A percentile compares a stretch with the other conserved stretches of the same genome.
Conservation (phyloP, 2,113 vertebrate genomes). For the Oreochromis spilurus region DNA sequence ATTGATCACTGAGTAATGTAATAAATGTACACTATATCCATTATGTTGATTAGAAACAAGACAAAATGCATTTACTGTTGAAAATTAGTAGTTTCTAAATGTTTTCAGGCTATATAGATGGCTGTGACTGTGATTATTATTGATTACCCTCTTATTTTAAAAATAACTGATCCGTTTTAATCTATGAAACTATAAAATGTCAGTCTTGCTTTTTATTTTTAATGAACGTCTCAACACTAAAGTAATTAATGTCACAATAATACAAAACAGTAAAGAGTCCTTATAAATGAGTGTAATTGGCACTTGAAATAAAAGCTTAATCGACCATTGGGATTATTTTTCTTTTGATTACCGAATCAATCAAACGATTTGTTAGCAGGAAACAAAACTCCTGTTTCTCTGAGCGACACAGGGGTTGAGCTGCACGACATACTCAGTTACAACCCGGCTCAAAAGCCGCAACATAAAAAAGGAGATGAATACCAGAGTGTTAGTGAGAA, state of each 20-base stretch:
- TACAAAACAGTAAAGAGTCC: background rate
- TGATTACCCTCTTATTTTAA: background rate
- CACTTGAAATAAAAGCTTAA: background rate
- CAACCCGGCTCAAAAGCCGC: no score
- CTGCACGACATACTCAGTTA: background rate
- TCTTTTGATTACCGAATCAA: background rate
- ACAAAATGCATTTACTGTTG: background rate
- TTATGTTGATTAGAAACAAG: background rate
- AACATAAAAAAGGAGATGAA: no score
- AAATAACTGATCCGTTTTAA: background rate
- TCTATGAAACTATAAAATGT: background rate
- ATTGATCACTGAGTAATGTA: background rate
- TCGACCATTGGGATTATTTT: background rate
- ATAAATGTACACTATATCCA: background rate
- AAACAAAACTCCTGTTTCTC: background rate
- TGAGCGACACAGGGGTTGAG: background rate
- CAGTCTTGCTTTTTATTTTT: background rate
- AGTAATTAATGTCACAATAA: background rate
- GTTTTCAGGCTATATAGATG: background rate
- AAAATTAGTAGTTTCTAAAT: background rate
- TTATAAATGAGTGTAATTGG: background rate
- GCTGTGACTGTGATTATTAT: background rate
- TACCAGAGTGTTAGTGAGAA: no score
- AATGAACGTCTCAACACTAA: background rate
- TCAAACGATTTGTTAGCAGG: background rate